Evolutionary conservation across 1,140 invertebrate genomes (phyloP).

Genomic region (Drosophila repleta): DNA sequence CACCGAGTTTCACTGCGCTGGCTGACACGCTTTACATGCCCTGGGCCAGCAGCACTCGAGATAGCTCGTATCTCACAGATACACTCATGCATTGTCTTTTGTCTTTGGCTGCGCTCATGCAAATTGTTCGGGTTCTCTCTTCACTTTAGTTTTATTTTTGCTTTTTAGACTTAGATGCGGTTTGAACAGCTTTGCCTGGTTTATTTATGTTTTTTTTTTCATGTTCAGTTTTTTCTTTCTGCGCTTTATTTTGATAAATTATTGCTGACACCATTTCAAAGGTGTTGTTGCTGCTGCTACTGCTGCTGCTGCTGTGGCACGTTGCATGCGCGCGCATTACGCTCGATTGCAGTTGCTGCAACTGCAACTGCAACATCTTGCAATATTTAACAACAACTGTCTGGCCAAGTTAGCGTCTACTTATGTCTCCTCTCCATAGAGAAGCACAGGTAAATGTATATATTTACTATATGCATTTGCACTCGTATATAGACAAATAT

Average conservation of each 20-base stretch:
- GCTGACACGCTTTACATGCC: slow-evolving; percentile 77
- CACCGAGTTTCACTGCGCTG: slow-evolving; percentile 75
- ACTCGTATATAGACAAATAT: slow-evolving; percentile 5
- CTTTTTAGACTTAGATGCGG: slow-evolving; percentile 56
- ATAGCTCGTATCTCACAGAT: slow-evolving; percentile 60
- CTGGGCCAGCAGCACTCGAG: slow-evolving; percentile 36
- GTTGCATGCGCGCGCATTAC: slow-evolving; percentile 75
- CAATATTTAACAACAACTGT: slow-evolving; percentile 67
- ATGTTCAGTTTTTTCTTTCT: slow-evolving; percentile 33
- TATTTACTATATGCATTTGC: not conserved
- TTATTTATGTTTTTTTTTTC: slow-evolving; percentile 41
- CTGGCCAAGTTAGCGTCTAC: slow-evolving; percentile 31
- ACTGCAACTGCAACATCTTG: slow-evolving; percentile 53
- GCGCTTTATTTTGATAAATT: slow-evolving; percentile 65
- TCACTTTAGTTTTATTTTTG: slow-evolving; percentile 41
- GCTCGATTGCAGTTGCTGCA: slow-evolving; percentile 63
- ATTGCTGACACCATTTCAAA: slow-evolving; percentile 76
- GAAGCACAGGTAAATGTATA: not conserved
- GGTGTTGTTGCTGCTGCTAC: slow-evolving; percentile 51
- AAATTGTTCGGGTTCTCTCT: slow-evolving; percentile 62
- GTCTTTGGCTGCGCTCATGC: slow-evolving; percentile 58
- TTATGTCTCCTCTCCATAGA: slow-evolving; percentile 24
- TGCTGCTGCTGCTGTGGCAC: slow-evolving; percentile 43
- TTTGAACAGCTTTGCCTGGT: slow-evolving; percentile 52
- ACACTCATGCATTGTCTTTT: slow-evolving; percentile 52